Conservation (phyloP, 2,113 vertebrate species). For the Hydropotes inermis region DNA sequence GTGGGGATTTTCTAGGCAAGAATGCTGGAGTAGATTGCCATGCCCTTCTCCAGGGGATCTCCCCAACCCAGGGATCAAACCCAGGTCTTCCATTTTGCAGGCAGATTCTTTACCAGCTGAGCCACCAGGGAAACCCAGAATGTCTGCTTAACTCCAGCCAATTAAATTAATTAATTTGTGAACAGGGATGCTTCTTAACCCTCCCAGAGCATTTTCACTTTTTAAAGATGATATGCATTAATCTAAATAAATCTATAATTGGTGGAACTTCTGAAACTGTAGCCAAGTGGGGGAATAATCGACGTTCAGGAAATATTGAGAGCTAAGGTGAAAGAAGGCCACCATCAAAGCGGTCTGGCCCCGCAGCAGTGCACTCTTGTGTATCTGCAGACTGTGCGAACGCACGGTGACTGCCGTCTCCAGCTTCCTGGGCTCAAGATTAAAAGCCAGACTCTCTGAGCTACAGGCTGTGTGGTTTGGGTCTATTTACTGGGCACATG, state of each 20-base stretch:
- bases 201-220: background rate
- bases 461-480: background rate
- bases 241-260: background rate
- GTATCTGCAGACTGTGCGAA: background rate
- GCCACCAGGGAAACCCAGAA: background rate
- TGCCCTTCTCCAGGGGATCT: background rate
- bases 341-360: background rate
- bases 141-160: background rate
- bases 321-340: background rate
- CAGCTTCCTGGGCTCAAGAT: too few relatives aligned
- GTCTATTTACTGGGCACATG: background rate
- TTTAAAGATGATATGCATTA: background rate
- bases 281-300: background rate
- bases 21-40: background rate
- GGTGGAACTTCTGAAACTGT: background rate
- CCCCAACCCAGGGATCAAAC: background rate
- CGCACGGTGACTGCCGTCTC: background rate
- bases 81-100: background rate
- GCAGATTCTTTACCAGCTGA: background rate
- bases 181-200: background rate
- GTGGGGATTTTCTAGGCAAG: background rate
- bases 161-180: background rate
- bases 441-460: background rate
- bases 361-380: fast-evolving
- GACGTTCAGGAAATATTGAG: background rate